Evolutionary conservation across 2,797 vertebrate species (phyloP), one percentile per base, ranked within the genome.

Genomic region (Malurus leucopterus): DNA sequence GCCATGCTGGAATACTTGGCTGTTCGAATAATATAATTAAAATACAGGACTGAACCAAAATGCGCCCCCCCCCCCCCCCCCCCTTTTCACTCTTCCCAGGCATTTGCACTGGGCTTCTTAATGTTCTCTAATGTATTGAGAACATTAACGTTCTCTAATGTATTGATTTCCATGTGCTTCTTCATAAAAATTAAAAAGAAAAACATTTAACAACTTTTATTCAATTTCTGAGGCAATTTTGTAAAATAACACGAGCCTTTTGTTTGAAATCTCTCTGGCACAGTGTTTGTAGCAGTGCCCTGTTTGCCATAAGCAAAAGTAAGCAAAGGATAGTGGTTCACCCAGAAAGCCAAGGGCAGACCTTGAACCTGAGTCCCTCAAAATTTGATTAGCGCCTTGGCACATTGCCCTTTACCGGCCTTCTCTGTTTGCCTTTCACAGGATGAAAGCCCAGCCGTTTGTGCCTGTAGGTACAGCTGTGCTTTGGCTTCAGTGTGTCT

Each of bases 341-440:
- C 49, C 22, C 55, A 50, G 51, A 32, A 54, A 89, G 18, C 29
- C 67, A 89, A 80, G 77, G 62, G 29, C 76, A 87, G 43, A 84
- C 85, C 53, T 89, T 89, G 87, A 84, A 72, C 46, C 29, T 0
- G 2, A 78, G 38, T 92, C 34, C 2, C 13, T 78, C n/a, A 47
- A 17, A 85, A 89, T 81, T 76, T 73, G 32, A 22, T 83, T 0
- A 1, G 55, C n/a, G 13, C 46, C 47, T 86, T 91, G 93, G 68
- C 87, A 84, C 7, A 2, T 13, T 55, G 50, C 83, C 71, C 79
- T 27, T 51, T 29, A 29, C 26, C 22, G 34, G 15, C 11, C 71
- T 86, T 43, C 53, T 89, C 46, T 91, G 10, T 92, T 93, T 92
- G 38, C 50, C 26, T 90, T 93, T 91, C 67, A 81, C 61, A 73